Evolutionary conservation across 2,797 vertebrate species (phyloP).

Genomic region (Staurois parvus): DNA sequence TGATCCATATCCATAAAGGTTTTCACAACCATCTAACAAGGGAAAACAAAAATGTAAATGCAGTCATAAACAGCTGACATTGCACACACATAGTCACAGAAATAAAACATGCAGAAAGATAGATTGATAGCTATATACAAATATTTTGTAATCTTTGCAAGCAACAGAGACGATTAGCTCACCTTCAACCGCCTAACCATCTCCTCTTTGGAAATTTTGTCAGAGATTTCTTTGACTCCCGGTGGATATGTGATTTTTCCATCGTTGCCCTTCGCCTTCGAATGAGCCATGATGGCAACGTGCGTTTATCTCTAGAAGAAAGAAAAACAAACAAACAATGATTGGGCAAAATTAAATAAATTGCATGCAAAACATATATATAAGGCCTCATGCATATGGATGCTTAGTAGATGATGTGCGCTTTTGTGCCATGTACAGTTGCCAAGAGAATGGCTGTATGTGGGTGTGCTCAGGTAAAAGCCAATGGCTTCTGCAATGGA

Average conservation of each 20-base stretch:
- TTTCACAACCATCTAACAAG: slow-evolving; percentile 94
- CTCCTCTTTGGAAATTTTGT: slow-evolving; percentile 99
- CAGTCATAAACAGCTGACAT: too few species aligned
- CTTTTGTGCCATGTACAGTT: too few species aligned
- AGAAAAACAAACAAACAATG: neutral
- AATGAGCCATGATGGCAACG: slow-evolving; percentile 95
- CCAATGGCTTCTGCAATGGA: too few species aligned
- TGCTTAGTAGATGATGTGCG: too few species aligned
- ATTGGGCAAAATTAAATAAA: too few species aligned
- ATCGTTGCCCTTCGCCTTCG: slow-evolving; percentile 96
- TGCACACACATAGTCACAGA: too few species aligned
- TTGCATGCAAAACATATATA: too few species aligned
- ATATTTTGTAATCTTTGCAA: neutral
- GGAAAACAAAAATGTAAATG: neutral
- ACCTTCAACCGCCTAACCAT: slow-evolving; percentile 99
- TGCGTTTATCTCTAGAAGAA: neutral
- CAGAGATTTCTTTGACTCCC: slow-evolving; percentile 98
- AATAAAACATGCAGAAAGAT: too few species aligned
- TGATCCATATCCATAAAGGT: slow-evolving; percentile 99
- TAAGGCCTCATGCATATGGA: too few species aligned
- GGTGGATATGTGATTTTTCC: slow-evolving; percentile 99
- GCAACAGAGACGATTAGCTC: slow-evolving; percentile 48
- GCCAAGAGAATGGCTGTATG: too few species aligned
- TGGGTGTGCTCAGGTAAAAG: too few species aligned
- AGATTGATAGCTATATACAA: neutral